These are phyloP conservation scores for Pogona vitticeps DNA, from an alignment of 2,113 vertebrate genomes.

Conservation along the genomic window DNA sequence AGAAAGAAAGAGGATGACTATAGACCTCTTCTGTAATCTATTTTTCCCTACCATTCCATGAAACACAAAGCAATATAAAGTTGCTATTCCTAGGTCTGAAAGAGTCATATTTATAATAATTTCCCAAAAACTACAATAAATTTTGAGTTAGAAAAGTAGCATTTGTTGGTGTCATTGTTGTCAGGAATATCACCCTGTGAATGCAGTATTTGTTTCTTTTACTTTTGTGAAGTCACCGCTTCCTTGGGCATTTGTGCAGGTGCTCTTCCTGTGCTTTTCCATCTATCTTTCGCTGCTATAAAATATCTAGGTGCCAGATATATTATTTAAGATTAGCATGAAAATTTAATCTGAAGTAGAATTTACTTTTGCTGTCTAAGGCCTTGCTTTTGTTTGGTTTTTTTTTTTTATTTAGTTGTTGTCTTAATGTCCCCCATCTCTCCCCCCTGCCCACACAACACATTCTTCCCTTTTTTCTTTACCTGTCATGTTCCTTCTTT, in stretches of 20 bases:
- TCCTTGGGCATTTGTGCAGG: slow-evolving; percentile 36
- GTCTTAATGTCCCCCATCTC: slow-evolving; percentile 33
- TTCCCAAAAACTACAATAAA: slow-evolving; percentile 65
- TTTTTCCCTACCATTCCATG: slow-evolving; percentile 47
- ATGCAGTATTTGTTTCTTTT: slow-evolving; percentile 7
- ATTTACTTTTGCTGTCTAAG: slow-evolving; percentile 60
- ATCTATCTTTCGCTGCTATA: slow-evolving; percentile 62
- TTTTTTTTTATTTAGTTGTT: slow-evolving; percentile 59
- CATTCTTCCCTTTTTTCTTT: slow-evolving; percentile 57
- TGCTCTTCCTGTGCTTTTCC: slow-evolving; percentile 47
- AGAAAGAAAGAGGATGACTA: slow-evolving; percentile 23
- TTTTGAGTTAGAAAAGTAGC: slow-evolving; percentile 37
- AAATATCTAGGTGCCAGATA: slow-evolving; percentile 67
- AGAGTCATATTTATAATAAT: slow-evolving; percentile 59
- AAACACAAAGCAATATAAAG: slow-evolving; percentile 57
- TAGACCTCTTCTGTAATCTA: slow-evolving; percentile 48
- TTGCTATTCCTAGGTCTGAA: slow-evolving; percentile 61
- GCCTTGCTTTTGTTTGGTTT: slow-evolving; percentile 60
- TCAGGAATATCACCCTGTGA: slow-evolving; percentile 53
- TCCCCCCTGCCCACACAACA: slow-evolving; percentile 20
- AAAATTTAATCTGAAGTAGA: slow-evolving; percentile 72
- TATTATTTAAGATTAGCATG: slow-evolving; percentile 75
- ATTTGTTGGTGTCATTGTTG: not conserved
- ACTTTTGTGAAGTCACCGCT: slow-evolving; percentile 26
- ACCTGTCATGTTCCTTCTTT: slow-evolving; percentile 55